Conservation (phyloP, 2,113 vertebrate species). For the Martes martes region DNA sequence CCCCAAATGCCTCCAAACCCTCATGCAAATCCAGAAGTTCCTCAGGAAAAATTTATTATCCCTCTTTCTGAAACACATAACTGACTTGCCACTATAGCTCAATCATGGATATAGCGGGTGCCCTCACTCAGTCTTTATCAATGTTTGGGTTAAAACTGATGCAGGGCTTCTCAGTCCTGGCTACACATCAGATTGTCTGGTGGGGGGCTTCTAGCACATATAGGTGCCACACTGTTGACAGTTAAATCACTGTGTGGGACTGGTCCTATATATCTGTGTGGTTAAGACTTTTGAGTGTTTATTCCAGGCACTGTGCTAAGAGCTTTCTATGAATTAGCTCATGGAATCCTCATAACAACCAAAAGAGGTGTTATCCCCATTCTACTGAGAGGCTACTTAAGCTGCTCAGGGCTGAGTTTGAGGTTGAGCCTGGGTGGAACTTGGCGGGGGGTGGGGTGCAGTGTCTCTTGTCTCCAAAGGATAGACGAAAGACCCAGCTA, state of each 20-base stretch:
- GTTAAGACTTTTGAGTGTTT: not conserved
- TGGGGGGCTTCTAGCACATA: not conserved
- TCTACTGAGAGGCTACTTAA: not conserved
- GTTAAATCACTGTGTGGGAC: not conserved
- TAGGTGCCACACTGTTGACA: not conserved
- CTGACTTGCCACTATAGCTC: not conserved
- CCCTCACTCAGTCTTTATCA: not conserved
- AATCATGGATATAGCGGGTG: not conserved
- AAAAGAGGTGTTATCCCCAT: not conserved
- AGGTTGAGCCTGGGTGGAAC: not conserved
- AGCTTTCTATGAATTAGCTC: not conserved
- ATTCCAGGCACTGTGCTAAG: not conserved
- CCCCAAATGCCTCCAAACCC: not conserved
- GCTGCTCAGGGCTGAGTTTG: not conserved
- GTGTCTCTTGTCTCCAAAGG: not conserved
- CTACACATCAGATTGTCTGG: not conserved
- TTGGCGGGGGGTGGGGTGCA: fast-evolving
- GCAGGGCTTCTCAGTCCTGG: not conserved
- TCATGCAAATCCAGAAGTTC: not conserved
- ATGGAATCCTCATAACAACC: not conserved
- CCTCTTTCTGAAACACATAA: not conserved
- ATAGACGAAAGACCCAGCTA: not conserved
- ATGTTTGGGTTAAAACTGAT: slow-evolving; percentile 17
- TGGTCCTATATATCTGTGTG: not conserved
- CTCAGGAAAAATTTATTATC: not conserved